Percentiles rank a stretch among this genome's conserved stretches.
Evolutionary conservation across 2,888 invertebrate genomes (phyloP).

Genomic region (Catocala fraxini): DNA sequence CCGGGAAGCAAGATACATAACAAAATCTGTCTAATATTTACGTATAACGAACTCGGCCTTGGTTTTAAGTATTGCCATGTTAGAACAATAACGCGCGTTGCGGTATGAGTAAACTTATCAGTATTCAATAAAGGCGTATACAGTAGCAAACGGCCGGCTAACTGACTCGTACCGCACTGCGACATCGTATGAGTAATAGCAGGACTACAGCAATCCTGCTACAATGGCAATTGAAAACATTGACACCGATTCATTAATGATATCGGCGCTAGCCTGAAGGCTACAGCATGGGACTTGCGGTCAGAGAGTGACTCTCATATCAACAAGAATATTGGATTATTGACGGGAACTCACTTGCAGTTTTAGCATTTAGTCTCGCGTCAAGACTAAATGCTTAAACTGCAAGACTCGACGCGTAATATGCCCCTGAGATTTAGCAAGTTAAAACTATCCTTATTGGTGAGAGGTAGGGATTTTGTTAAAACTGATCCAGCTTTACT

Average conservation of each 20-base stretch:
- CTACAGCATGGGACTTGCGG: too few relatives aligned
- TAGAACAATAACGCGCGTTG: slow-evolving; percentile 58
- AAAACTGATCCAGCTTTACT: too few relatives aligned
- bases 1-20: slow-evolving; percentile 29
- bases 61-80: slow-evolving; percentile 50
- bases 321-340: too few relatives aligned
- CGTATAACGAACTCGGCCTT: slow-evolving; percentile 44
- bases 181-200: slow-evolving; percentile 73
- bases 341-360: too few relatives aligned
- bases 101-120: slow-evolving; percentile 72
- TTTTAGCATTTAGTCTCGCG: too few relatives aligned
- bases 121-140: slow-evolving; percentile 71
- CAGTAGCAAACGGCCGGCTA: slow-evolving; percentile 60
- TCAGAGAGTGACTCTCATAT: too few relatives aligned
- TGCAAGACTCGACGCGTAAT: too few relatives aligned
- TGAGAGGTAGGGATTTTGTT: too few relatives aligned
- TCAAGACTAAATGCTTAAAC: too few relatives aligned
- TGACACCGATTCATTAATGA: slow-evolving; percentile 38
- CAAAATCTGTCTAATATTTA: slow-evolving; percentile 36
- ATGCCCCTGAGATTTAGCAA: too few relatives aligned
- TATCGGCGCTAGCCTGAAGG: neutral
- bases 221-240: slow-evolving; percentile 61
- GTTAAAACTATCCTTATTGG: too few relatives aligned
- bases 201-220: slow-evolving; percentile 57
- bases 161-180: slow-evolving; percentile 63